Evolutionary conservation across 2,113 vertebrate species (phyloP), one percentile per base, ranked within the genome.

Genomic region (Panthera tigris): DNA sequence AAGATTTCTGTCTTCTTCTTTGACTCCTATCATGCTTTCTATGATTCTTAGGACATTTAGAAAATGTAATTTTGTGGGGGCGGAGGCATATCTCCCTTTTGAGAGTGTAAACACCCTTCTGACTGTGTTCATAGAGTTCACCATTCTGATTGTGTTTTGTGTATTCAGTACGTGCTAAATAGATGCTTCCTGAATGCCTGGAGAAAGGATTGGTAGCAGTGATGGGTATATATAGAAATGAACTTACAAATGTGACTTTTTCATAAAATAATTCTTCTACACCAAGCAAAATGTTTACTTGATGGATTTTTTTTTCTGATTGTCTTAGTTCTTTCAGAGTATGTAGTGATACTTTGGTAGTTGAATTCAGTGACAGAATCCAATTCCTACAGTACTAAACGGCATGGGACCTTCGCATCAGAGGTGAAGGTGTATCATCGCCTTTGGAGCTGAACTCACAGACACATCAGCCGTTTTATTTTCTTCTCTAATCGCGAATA

Each of bases 81-180:
- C 3, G 25, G 45, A 7, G 45, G 15, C 41, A n/a, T 0, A 36
- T 41, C 39, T 83, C 11, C 13, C 1, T 9, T 86, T 85, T 65
- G 36, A 82, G 33, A 76, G 0, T 68, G 4, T 65, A 81, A 74
- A 5, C 21, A 57, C 45, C 16, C 9, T 31, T 79, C 76, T 4
- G 7, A 16, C 18, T 45, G 74, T 76, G 41, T 76, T 66, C 33
- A 87, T 6, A 65, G 7, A 50, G 7, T 65, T 65, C 31, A 73
- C 1, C 12, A 73, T 68, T 69, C 79, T 79, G n/a, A 4, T 2
- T 39, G 0, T 52, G 27, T 2, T 73, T 0, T 5, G 9, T n/a
- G 5, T 45, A 55, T n/a, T 50, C 14, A 84, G 7, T 23, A 61
- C 5, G 23, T 68, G 8, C 2, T 78, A 65, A 82, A 19, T 84